These are phyloP conservation scores for Formica exsecta DNA, from an alignment of 1,140 invertebrate species.

Conservation along the genomic window DNA sequence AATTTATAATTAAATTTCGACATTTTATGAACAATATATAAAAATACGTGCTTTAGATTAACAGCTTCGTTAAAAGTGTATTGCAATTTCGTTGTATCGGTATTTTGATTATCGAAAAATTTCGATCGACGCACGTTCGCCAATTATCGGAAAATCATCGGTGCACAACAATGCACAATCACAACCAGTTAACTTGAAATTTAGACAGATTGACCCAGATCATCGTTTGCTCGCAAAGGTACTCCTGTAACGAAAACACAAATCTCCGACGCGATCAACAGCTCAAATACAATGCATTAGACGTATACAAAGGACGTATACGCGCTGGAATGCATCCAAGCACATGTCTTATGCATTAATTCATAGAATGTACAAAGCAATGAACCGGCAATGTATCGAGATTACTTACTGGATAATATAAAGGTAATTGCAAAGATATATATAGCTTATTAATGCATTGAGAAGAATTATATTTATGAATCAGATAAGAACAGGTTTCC, in stretches of 20 bases:
- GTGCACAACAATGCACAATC: neutral
- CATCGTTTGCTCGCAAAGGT: neutral
- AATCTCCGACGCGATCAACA: constrained; percentile 18
- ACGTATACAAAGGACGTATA: neutral
- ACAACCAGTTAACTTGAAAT: constrained; percentile 1
- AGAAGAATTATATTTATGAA: neutral
- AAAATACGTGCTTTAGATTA: neutral
- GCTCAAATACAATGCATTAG: neutral
- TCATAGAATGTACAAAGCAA: constrained; percentile 1
- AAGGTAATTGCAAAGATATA: neutral
- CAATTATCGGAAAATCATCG: constrained; percentile 18
- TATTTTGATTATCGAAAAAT: neutral
- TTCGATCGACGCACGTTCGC: neutral
- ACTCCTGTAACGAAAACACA: neutral
- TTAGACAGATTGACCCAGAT: constrained; percentile 17
- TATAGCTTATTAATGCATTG: neutral
- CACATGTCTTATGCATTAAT: constrained; percentile 26
- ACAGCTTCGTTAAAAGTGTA: neutral
- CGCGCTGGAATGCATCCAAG: neutral
- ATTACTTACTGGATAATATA: neutral
- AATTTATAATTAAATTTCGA: neutral
- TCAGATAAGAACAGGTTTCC: neutral
- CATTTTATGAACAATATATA: neutral
- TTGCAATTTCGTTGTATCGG: neutral
- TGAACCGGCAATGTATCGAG: neutral